Percentiles rank a stretch among this genome's conserved stretches.
Evolutionary conservation across 1,140 invertebrate species (phyloP).

Genomic region (Heliconius melpomene): DNA sequence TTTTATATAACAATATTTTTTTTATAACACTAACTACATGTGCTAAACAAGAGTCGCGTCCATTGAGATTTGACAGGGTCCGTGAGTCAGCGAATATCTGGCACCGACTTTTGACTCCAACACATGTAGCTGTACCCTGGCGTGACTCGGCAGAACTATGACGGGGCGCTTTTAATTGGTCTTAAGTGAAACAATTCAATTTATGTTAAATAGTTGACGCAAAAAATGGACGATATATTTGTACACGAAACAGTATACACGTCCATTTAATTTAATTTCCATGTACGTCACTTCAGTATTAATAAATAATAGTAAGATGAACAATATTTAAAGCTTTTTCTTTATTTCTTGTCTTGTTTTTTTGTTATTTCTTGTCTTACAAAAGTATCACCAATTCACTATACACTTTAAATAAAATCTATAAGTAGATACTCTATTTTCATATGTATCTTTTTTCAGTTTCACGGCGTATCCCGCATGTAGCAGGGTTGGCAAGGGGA

Average conservation of each 20-base stretch:
- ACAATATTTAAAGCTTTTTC: not conserved
- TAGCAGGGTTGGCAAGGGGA: too few relatives aligned
- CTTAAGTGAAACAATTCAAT: conserved; percentile 67
- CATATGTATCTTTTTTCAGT: too few relatives aligned
- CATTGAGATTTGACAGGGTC: conserved; percentile 76
- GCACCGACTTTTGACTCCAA: conserved; percentile 53
- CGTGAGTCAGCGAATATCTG: conserved; percentile 60
- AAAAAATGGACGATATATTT: conserved; percentile 11
- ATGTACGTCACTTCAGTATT: not conserved
- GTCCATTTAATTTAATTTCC: not conserved
- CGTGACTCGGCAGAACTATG: conserved; percentile 65
- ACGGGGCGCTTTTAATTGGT: conserved; percentile 74
- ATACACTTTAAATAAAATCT: too few relatives aligned
- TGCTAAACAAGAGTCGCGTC: conserved; percentile 64
- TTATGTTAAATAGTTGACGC: conserved; percentile 35
- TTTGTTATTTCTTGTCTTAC: not conserved
- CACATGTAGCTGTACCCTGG: conserved; percentile 61
- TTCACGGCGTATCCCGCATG: too few relatives aligned
- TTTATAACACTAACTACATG: conserved; percentile 43
- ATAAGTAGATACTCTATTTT: too few relatives aligned
- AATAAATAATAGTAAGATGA: not conserved
- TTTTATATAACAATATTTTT: conserved; percentile 11
- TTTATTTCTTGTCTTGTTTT: too few relatives aligned
- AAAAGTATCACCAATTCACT: not conserved
- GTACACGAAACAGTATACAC: not conserved